phyloP scores from a whole-genome alignment of 2,888 invertebrate genomes.

The Thysanoteuthis rhombus region DNA sequence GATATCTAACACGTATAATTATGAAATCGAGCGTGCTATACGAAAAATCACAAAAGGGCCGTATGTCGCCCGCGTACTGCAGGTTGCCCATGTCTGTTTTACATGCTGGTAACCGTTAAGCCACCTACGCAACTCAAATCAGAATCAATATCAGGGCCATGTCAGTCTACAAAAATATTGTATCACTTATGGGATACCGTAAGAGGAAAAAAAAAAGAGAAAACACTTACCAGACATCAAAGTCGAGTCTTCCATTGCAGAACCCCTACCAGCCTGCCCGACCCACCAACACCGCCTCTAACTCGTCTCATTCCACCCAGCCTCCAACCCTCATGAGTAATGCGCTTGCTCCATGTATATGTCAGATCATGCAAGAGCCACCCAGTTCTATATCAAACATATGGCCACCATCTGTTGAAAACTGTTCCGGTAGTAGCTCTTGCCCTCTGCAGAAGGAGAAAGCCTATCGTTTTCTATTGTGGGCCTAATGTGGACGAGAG shows the following conservation, averaged over 20 bases:
- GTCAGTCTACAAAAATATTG: not conserved
- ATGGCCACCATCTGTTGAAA: not conserved
- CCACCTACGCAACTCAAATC: not conserved
- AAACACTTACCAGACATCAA: not conserved
- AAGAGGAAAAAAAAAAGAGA: not conserved
- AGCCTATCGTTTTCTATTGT: not conserved
- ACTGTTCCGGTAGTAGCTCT: not conserved
- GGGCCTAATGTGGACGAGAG: not conserved
- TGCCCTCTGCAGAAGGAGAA: not conserved
- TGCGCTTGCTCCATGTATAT: not conserved
- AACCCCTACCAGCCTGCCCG: not conserved
- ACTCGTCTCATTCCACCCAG: not conserved
- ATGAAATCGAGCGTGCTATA: not conserved
- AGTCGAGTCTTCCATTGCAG: not conserved
- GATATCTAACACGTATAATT: too few species aligned
- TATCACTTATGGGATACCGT: not conserved
- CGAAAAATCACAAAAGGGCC: too few species aligned
- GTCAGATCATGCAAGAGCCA: not conserved
- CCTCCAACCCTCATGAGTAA: not conserved
- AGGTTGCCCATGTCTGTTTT: not conserved
- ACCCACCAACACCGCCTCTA: not conserved
- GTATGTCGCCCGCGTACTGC: too few species aligned
- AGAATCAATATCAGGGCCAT: not conserved
- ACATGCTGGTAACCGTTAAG: not conserved
- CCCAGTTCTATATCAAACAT: not conserved